These are phyloP conservation scores for Agelaius phoeniceus DNA, from an alignment of 2,113 vertebrate genomes.

Conservation along the genomic window DNA sequence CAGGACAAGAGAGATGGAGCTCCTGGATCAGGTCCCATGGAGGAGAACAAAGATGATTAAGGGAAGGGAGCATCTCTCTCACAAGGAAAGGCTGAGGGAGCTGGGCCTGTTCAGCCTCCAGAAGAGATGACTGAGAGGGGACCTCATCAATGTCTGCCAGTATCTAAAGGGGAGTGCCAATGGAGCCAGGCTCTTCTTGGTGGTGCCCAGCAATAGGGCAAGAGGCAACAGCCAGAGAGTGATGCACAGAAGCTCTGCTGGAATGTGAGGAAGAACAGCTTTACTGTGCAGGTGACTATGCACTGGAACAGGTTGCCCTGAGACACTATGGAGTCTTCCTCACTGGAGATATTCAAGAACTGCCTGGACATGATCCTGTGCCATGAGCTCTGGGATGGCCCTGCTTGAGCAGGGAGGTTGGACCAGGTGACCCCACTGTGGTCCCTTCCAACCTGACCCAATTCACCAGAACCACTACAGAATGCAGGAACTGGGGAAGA, in stretches of 20 bases:
- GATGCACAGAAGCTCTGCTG: neutral
- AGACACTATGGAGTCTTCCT: accelerated
- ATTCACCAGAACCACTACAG: neutral
- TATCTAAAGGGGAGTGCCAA: neutral
- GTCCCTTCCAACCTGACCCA: neutral
- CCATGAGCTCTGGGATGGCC: too few species aligned
- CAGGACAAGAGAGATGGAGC: neutral
- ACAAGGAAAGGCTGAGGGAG: neutral
- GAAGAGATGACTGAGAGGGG: neutral
- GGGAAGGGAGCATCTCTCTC: neutral
- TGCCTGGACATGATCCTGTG: accelerated
- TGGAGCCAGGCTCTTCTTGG: neutral
- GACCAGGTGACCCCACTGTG: neutral
- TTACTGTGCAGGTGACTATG: accelerated
- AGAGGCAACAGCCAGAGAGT: neutral
- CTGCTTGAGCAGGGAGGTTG: neutral
- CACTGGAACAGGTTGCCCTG: neutral
- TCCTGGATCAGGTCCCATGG: accelerated
- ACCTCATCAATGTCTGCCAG: neutral
- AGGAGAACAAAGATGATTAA: neutral
- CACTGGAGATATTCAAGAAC: neutral
- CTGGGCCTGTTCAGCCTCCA: neutral
- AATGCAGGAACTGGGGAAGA: neutral
- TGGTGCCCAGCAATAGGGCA: neutral
- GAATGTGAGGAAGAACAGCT: neutral